These are phyloP conservation scores for Panonychus citri DNA, from an alignment of 1,140 invertebrate species.

Conservation along the genomic window DNA sequence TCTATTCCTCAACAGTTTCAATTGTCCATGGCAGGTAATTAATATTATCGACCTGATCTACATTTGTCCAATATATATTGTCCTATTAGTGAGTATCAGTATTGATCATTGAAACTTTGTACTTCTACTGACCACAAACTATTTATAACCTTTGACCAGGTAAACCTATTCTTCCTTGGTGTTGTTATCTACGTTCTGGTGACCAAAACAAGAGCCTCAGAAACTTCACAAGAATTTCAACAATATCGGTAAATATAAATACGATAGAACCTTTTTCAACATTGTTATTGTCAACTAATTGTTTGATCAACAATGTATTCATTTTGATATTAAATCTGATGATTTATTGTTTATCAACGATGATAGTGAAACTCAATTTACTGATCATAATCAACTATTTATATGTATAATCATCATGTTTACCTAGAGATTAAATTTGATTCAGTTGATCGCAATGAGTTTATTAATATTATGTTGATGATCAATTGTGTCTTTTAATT, in stretches of 20 bases:
- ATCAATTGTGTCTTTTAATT: no score
- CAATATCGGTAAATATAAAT: constrained; percentile 41
- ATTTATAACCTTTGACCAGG: constrained; percentile 27
- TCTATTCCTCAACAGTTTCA: neutral
- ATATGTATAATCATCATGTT: no score
- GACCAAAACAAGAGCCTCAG: constrained; percentile 59
- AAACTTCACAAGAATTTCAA: constrained; percentile 53
- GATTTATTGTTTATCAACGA: no score
- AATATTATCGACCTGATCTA: constrained; percentile 16
- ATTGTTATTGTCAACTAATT: no score
- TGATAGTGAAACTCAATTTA: no score
- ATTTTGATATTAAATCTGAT: no score
- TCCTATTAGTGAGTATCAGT: constrained; percentile 5
- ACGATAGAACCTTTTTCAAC: no score
- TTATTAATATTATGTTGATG: no score
- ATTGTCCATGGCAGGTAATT: constrained; percentile 13
- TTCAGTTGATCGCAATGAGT: no score
- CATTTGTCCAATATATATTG: neutral
- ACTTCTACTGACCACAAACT: neutral
- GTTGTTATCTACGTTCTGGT: constrained; percentile 86
- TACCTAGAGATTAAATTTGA: no score
- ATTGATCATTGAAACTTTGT: neutral
- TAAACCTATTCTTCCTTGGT: constrained; percentile 63
- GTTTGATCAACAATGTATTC: no score
- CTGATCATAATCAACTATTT: no score